Evolutionary conservation across 2,888 invertebrate species (phyloP), one percentile per base, ranked within the genome.

Genomic region (Hesperia comma): DNA sequence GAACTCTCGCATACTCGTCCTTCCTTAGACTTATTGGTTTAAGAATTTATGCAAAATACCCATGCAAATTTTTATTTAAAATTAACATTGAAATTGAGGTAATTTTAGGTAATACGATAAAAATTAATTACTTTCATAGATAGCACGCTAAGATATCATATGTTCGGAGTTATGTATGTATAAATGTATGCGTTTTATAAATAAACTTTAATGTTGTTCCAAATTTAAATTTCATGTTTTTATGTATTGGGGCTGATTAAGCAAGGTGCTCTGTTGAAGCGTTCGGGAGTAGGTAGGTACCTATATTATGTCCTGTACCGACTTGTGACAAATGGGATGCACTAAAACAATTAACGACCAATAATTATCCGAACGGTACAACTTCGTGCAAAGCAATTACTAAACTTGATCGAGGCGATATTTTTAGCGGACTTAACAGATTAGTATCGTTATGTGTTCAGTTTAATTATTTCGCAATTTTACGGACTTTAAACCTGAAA

Each of bases 331-430:
- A 67, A 26, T 61, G 67, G 10, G 40, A 68, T 17, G 61, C 51
- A 70, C 73, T 70, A 69, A 71, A 75, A 77, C 74, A 78, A 74
- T 75, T 71, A 70, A 70, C 71, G 75, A 76, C 19, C 74, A 71
- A 79, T 76, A 76, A 84, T 81, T 83, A 79, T 72, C 77, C 14
- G 51, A 56, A 61, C 55, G 37, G 37, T 49, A 61, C 61, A 57
- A 76, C 84, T 83, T 81, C 76, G 78, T 77, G 74, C 75, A 80
- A 79, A 84, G 84, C 85, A 88, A 88, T 88, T 88, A 87, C 81
- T 86, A 86, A 84, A 68, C 70, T 70, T 72, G 76, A 83, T 75
- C 74, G 68, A 60, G 72, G 80, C 72, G 71, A 83, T 86, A 85
- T 84, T 71, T 85, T 79, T 69, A 74, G 67, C 70, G 62, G 70